Evolutionary conservation across 1,140 invertebrate genomes (phyloP).

Genomic region (Condylostylus longicornis): DNA sequence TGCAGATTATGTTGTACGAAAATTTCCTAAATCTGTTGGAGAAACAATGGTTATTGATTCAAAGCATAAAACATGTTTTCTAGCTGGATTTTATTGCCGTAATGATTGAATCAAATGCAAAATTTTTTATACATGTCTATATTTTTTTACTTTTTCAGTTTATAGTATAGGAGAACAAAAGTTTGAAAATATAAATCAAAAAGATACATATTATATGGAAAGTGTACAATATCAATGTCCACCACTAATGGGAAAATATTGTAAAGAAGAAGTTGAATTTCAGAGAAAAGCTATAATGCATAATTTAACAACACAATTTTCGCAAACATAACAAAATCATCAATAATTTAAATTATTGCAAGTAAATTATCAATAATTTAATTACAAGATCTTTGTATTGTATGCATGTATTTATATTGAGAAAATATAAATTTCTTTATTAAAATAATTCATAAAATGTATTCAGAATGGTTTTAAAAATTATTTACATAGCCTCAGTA

Average conservation of each 20-base stretch:
- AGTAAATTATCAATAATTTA: no score
- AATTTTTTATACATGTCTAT: background rate
- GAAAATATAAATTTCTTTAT: no score
- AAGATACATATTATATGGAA: conserved; percentile 41
- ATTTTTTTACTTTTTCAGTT: background rate
- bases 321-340: conserved; percentile 9
- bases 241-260: conserved; percentile 37
- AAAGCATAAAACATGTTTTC: conserved; percentile 46
- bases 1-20: conserved; percentile 42
- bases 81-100: conserved; percentile 42
- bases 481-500: no score
- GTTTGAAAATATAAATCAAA: no score
- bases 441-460: no score
- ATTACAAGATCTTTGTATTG: no score
- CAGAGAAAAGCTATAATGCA: conserved; percentile 45
- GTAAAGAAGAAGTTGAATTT: conserved; percentile 41
- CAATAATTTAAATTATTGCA: no score
- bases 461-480: no score
- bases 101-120: conserved; percentile 24
- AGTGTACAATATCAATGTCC: conserved; percentile 48
- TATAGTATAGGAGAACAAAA: conserved; percentile 2
- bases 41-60: conserved; percentile 39
- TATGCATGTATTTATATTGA: background rate
- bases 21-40: conserved; percentile 24
- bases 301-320: conserved; percentile 40